Evolutionary conservation across 2,113 vertebrate genomes (phyloP).

Genomic region (Psittacula cyanocephala): DNA sequence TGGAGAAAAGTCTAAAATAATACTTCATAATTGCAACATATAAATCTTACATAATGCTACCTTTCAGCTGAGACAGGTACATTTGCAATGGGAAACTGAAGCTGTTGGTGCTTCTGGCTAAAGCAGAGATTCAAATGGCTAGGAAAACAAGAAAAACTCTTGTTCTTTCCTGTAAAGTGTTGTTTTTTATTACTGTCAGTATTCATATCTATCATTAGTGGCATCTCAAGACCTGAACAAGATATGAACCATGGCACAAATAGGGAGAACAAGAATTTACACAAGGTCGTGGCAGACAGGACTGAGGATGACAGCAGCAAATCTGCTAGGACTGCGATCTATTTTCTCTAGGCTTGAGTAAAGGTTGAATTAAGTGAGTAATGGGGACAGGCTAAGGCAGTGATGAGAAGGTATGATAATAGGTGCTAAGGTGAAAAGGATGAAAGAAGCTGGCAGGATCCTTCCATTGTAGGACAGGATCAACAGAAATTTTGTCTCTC

Average conservation of each 20-base stretch:
- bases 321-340: not conserved
- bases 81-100: not conserved
- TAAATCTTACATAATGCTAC: not conserved
- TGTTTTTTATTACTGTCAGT: not conserved
- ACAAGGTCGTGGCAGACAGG: not conserved
- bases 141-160: not conserved
- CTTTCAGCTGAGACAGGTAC: not conserved
- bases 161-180: not conserved
- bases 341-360: not conserved
- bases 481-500: not conserved
- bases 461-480: not conserved
- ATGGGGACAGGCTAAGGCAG: not conserved
- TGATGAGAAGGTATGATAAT: not conserved
- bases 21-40: not conserved
- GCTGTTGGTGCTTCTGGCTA: not conserved
- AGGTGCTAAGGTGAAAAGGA: not conserved
- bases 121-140: not conserved
- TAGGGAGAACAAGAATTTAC: not conserved
- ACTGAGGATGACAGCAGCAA: not conserved
- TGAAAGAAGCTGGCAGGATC: not conserved
- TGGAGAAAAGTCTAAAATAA: not conserved
- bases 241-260: not conserved
- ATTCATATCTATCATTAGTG: not conserved
- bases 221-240: not conserved
- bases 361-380: not conserved